Percentiles rank a stretch among this genome's conserved stretches.
Conservation (phyloP, 2,888 invertebrate genomes). For the Eudemis profundana region DNA sequence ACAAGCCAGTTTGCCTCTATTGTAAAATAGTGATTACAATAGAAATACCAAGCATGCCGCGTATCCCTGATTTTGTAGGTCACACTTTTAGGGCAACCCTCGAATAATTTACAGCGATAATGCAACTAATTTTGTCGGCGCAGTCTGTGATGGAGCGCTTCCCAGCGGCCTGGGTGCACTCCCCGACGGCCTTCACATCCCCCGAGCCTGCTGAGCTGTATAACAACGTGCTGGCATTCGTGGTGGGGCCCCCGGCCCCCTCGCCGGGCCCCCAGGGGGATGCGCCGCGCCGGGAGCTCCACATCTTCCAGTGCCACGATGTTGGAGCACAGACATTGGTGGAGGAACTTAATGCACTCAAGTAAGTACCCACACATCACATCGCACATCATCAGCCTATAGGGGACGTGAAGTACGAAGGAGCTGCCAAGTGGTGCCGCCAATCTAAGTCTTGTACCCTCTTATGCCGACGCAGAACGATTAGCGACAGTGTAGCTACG, state of each 20-base stretch:
- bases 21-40: too few species aligned
- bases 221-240: slow-evolving; percentile 99
- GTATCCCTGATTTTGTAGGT: too few species aligned
- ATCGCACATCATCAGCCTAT: too few species aligned
- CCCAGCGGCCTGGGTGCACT: slow-evolving; percentile 95
- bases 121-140: slow-evolving; percentile 47
- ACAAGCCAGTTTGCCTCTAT: too few species aligned
- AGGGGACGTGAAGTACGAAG: too few species aligned
- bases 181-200: slow-evolving; percentile 98
- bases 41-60: too few species aligned
- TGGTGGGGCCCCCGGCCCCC: slow-evolving; percentile 88
- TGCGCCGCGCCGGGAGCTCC: slow-evolving; percentile 93
- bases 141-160: slow-evolving; percentile 99
- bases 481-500: too few species aligned
- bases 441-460: too few species aligned
- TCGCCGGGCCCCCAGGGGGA: slow-evolving; percentile 49
- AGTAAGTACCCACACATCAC: slow-evolving; percentile 81
- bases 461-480: too few species aligned
- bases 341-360: slow-evolving; percentile 90
- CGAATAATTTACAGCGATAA: too few species aligned
- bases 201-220: slow-evolving; percentile 98
- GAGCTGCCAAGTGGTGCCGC: too few species aligned
- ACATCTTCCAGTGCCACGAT: slow-evolving; percentile 96
- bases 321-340: slow-evolving; percentile 92
- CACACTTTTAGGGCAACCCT: too few species aligned